Conservation (phyloP, 1,140 invertebrate genomes). For the Drosophila novamexicana region DNA sequence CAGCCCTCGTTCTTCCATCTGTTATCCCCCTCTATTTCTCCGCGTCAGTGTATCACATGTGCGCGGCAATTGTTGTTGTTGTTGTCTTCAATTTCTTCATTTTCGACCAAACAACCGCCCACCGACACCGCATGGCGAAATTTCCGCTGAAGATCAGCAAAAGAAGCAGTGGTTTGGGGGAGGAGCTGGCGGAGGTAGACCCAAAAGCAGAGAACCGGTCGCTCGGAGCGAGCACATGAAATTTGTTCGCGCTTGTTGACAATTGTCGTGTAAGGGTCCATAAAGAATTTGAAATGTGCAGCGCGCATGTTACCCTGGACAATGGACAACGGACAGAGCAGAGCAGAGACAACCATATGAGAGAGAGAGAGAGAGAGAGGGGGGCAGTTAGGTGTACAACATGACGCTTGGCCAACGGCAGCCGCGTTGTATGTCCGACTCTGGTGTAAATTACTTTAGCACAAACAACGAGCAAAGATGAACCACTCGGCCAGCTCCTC, state of each 20-base stretch:
- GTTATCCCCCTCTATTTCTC: neutral
- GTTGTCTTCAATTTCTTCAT: constrained; percentile 75
- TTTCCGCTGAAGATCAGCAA: constrained; percentile 53
- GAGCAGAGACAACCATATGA: neutral
- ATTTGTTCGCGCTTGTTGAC: constrained; percentile 81
- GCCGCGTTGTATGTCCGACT: constrained; percentile 32
- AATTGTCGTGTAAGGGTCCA: constrained; percentile 73
- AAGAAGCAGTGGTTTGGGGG: constrained; percentile 24
- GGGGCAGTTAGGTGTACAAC: constrained; percentile 36
- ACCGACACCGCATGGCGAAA: constrained; percentile 53
- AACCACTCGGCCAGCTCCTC: constrained; percentile 27
- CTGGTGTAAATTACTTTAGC: constrained; percentile 78
- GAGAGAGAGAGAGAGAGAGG: neutral
- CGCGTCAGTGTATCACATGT: constrained; percentile 41
- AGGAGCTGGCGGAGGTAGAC: neutral
- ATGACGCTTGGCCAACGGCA: constrained; percentile 50
- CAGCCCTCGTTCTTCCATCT: neutral
- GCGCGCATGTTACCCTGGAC: constrained; percentile 48
- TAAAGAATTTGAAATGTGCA: constrained; percentile 68
- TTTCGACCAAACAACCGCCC: constrained; percentile 56
- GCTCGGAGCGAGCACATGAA: constrained; percentile 32
- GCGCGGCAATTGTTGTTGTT: constrained; percentile 46
- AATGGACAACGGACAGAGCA: constrained; percentile 1
- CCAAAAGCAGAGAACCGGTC: constrained; percentile 37
- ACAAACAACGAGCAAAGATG: constrained; percentile 50